Evolutionary conservation across 2,888 invertebrate genomes (phyloP).

Genomic region (Colostygia pectinataria): DNA sequence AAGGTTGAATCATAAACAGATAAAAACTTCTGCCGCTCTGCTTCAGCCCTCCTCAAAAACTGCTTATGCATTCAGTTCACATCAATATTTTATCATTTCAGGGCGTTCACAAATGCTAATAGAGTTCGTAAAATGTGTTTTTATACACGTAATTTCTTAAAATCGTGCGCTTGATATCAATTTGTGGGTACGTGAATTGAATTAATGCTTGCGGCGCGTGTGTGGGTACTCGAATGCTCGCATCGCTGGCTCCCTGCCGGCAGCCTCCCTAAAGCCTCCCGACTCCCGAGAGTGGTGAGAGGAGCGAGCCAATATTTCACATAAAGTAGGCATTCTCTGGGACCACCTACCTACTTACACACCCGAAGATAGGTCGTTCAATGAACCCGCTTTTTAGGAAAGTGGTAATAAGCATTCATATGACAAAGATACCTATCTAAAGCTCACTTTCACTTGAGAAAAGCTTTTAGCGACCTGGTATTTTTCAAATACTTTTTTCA

Average conservation of each 20-base stretch:
- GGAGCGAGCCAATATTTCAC: constrained; percentile 33
- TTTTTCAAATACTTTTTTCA: constrained; percentile 25
- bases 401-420: constrained; percentile 22
- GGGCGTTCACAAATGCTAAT: constrained; percentile 53
- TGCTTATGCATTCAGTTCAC: constrained; percentile 51
- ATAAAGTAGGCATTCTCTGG: constrained; percentile 15
- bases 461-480: constrained; percentile 27
- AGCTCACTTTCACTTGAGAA: constrained; percentile 30
- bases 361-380: constrained; percentile 6
- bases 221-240: constrained; percentile 35
- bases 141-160: constrained; percentile 67
- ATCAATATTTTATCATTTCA: constrained; percentile 56
- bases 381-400: constrained; percentile 17
- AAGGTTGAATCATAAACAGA: constrained; percentile 41
- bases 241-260: constrained; percentile 26
- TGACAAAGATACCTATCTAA: constrained; percentile 19
- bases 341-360: constrained; percentile 2
- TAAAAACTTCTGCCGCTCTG: constrained; percentile 31
- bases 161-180: constrained; percentile 69
- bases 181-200: constrained; percentile 61
- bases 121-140: constrained; percentile 56
- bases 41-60: constrained; percentile 24
- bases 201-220: constrained; percentile 49
- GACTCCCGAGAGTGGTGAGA: constrained; percentile 25
- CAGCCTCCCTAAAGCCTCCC: constrained; percentile 27